Base-by-base conservation (phyloP, 2,113 vertebrate species). In the Prionailurus bengalensis region DNA sequence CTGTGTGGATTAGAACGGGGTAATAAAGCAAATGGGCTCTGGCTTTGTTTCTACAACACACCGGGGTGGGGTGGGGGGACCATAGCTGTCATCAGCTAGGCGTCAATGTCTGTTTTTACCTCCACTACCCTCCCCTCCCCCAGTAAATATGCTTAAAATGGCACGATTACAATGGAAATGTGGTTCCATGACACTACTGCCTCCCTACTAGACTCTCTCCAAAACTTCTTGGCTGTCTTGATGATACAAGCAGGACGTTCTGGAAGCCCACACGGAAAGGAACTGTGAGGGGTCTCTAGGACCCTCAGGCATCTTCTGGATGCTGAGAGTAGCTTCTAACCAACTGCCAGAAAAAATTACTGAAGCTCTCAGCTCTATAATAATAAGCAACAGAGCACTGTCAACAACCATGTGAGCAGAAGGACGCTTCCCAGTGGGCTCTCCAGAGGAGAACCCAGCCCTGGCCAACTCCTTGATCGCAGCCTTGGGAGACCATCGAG, bases 311-410 rank as follows among this genome's bases (percentile, higher is more conserved):
- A 27, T n/a, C 27, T 5, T 63, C 63, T 16, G 53, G 39, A 27
- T 70, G 27, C 31, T n/a, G 27, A 53, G 13, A 80, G 13, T 25
- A 58, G n/a, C 39, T 12, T 86, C 80, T 36, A 16, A 90, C 33
- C 19, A 48, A 65, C n/a, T 85, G 3, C 39, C 4, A 53, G 33
- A 12, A 84, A 78, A 73, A 76, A 33, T 16, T 2, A 29, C 45
- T 2, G 33, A 42, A 39, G 17, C 55, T 86, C 2, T 65, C 17
- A 39, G 25, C 29, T 39, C 53, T n/a, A 4, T 11, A 42, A 4
- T 17, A 0, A 2, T 25, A 45, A 88, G 82, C 25, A 61, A 51
- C 1, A 4, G 14, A 48, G 29, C 0, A 5, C 1, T 0, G 17
- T n/a, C 8, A 4, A 42, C 42, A 53, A 19, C 17, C 3, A 11